Conservation (phyloP, 2,113 vertebrate genomes). For the Sorex fumeus region DNA sequence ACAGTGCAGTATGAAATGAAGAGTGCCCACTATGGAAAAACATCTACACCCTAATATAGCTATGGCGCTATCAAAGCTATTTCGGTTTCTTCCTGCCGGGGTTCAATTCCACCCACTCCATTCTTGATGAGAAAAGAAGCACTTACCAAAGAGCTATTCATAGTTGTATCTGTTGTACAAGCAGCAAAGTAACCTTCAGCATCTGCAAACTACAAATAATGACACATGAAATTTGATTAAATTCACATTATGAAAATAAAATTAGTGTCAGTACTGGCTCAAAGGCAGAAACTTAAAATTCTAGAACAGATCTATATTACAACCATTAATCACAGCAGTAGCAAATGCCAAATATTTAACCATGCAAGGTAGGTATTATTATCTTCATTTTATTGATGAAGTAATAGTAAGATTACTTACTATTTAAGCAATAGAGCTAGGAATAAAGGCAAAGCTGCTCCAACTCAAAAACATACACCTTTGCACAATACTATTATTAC, state of each 20-base stretch:
- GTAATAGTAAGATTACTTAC: no score
- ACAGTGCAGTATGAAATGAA: not conserved
- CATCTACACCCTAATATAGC: not conserved
- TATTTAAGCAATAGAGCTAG: not conserved
- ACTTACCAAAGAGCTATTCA: conserved; percentile 95
- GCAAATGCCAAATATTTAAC: conserved; percentile 32
- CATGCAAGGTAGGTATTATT: not conserved
- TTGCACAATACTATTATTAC: conserved; percentile 18
- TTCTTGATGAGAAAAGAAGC: conserved; percentile 29
- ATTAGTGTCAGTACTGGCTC: conserved; percentile 35
- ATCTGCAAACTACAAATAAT: conserved; percentile 93
- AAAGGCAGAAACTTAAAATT: conserved; percentile 17
- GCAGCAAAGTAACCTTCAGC: conserved; percentile 94
- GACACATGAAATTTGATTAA: conserved; percentile 39
- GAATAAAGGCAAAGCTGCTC: conserved; percentile 28
- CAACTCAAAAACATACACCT: not conserved
- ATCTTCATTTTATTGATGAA: conserved; percentile 49
- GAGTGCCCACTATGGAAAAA: not conserved
- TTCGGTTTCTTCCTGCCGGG: not conserved
- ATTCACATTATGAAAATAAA: not conserved
- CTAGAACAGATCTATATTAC: not conserved
- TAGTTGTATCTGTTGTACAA: conserved; percentile 92
- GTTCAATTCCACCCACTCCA: not conserved
- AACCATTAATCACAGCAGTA: conserved; percentile 17
- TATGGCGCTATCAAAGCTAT: not conserved